Evolutionary conservation across 2,113 vertebrate genomes (phyloP).

Genomic region (Oreochromis tanganicae): DNA sequence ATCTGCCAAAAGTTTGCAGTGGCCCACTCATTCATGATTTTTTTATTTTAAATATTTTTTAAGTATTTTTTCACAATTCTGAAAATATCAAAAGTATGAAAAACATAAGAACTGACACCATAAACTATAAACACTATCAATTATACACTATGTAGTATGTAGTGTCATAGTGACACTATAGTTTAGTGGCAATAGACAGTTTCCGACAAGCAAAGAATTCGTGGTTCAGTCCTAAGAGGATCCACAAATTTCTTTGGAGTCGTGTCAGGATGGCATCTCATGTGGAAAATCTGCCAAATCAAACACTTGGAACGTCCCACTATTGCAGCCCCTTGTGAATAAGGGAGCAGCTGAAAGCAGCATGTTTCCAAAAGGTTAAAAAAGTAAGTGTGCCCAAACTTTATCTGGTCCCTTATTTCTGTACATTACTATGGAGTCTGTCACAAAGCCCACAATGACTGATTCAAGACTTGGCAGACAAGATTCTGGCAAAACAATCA

Average conservation of each 20-base stretch:
- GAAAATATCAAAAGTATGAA: not conserved
- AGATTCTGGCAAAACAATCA: not conserved
- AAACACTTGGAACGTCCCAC: not conserved
- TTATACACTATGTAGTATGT: not conserved
- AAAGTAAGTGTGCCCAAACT: not conserved
- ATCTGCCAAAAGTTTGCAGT: not conserved
- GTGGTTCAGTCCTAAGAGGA: not conserved
- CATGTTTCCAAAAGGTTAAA: fast-evolving
- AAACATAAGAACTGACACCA: not conserved
- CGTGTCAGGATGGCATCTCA: not conserved
- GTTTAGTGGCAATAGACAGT: not conserved
- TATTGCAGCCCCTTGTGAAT: not conserved
- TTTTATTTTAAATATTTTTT: too few relatives aligned
- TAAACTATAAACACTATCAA: not conserved
- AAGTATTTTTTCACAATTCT: not conserved
- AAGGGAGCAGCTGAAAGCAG: not conserved
- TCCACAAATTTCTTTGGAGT: not conserved
- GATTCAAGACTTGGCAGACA: not conserved
- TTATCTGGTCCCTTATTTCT: not conserved
- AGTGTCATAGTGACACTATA: not conserved
- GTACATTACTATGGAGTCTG: not conserved
- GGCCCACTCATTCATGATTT: not conserved
- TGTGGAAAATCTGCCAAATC: not conserved
- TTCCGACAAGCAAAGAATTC: not conserved
- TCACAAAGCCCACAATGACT: not conserved